phyloP scores from a whole-genome alignment of 2,113 vertebrate species.

The Halcyon malimbica region DNA sequence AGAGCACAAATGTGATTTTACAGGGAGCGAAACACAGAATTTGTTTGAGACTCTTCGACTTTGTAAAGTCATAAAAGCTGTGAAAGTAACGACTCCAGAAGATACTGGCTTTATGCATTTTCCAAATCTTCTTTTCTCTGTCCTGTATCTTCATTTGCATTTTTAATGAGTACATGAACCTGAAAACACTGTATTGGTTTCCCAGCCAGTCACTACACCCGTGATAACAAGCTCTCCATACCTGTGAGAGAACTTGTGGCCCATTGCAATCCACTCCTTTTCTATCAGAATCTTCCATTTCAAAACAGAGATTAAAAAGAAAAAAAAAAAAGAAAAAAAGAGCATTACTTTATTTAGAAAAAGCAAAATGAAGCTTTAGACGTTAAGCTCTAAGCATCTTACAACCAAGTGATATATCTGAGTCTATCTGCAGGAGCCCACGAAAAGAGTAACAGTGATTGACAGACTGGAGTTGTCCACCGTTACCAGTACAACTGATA shows the following conservation, averaged over 20 bases:
- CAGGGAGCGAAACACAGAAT: background rate
- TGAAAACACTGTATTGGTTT: background rate
- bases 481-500: background rate
- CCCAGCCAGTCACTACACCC: background rate
- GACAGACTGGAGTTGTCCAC: background rate
- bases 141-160: background rate
- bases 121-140: background rate
- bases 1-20: fast-evolving
- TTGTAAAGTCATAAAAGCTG: background rate
- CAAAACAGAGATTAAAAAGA: background rate
- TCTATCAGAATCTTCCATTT: slow-evolving; percentile 78
- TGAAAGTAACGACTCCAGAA: background rate
- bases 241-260: slow-evolving; percentile 84
- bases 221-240: slow-evolving; percentile 10
- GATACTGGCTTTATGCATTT: background rate
- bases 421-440: background rate
- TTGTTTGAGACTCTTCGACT: background rate
- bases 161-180: background rate
- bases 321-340: background rate
- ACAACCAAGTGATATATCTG: background rate
- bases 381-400: background rate
- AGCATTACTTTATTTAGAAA: background rate
- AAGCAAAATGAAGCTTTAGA: background rate
- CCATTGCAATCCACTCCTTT: slow-evolving; percentile 84
- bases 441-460: background rate